These are phyloP conservation scores for Pararge aegeria DNA, from an alignment of 1,140 invertebrate genomes.

Conservation along the genomic window DNA sequence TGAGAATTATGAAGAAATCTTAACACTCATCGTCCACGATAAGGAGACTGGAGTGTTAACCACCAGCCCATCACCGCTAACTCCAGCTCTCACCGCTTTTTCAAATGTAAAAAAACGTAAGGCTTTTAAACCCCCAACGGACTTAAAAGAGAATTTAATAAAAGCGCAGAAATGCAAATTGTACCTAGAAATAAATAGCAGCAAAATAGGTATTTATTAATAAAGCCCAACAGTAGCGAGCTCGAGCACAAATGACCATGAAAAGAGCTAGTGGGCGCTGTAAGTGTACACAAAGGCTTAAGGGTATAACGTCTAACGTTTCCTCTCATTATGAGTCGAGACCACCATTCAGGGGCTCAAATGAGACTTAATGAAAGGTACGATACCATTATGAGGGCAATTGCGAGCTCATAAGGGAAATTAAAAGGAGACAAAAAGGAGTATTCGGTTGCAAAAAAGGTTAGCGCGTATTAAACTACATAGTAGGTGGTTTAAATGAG, in stretches of 20 bases:
- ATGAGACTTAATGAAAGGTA: slow-evolving; percentile 73
- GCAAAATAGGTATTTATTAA: slow-evolving; percentile 46
- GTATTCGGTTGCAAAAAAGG: slow-evolving; percentile 36
- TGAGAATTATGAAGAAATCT: no score
- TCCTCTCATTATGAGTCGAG: slow-evolving; percentile 60
- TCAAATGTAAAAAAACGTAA: no score
- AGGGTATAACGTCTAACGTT: slow-evolving; percentile 61
- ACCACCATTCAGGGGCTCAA: slow-evolving; percentile 64
- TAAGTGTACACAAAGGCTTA: slow-evolving; percentile 66
- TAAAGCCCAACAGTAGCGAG: slow-evolving; percentile 47
- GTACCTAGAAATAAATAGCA: background rate
- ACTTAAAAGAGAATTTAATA: no score
- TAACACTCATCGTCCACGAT: no score
- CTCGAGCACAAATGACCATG: slow-evolving; percentile 52
- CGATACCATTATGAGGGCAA: slow-evolving; percentile 70
- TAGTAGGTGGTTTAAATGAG: background rate
- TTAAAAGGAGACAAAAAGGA: slow-evolving; percentile 66
- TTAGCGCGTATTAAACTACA: slow-evolving; percentile 4
- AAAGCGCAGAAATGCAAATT: background rate
- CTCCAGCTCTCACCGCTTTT: no score
- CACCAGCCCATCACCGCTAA: no score
- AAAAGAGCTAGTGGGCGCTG: slow-evolving; percentile 47
- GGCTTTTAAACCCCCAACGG: no score
- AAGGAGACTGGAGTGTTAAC: no score
- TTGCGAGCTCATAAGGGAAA: slow-evolving; percentile 72